Base-by-base conservation (phyloP, 2,113 vertebrate genomes). In the Nesoenas mayeri region DNA sequence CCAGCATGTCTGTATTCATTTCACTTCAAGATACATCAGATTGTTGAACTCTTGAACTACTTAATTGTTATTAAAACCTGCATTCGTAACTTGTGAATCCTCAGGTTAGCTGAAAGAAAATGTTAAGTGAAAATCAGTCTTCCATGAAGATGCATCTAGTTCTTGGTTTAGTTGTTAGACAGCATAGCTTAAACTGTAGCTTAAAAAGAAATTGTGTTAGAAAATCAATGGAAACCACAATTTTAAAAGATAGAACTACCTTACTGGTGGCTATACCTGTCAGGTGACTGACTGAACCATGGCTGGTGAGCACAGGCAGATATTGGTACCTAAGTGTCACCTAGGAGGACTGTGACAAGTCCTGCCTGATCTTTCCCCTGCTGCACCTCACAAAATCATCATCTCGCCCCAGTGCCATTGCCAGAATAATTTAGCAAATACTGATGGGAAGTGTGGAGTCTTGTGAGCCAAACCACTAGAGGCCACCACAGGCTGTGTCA, bases 351-450 rank as follows among this genome's bases (percentile, higher is more conserved):
- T 44, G 34, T 56, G 28, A 22, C 16, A 25, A 18, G 17, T 71
- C 29, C 44, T 82, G 11, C 51, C 28, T 50, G 47, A 5, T 5
- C n/a, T 19, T 70, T 81, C 29, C 10, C 7, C 5, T 60, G 5
- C 38, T 40, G 34, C 67, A 10, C 34, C 29, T 64, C 80, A 34
- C 34, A 4, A 7, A 34, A 18, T 36, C 38, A 6, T 26, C 7
- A 1, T 20, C 56, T 51, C 2, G 0, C 28, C 21, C 42, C 44
- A 4, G 40, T 69, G 69, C 66, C 13, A 0, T 31, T 26, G n/a
- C 34, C 34, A 5, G 60, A 50, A 25, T 4, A 15, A 26, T 22
- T 18, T 28, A 11, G 34, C 48, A 50, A 20, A 16, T 5, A 5
- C 4, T 3, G 61, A 4, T 15, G 48, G 69, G 42, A n/a, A 48